Evolutionary conservation across 1,140 invertebrate genomes (phyloP), one percentile per base, ranked within the genome.

Genomic region (Rhyacophila brunnea): DNA sequence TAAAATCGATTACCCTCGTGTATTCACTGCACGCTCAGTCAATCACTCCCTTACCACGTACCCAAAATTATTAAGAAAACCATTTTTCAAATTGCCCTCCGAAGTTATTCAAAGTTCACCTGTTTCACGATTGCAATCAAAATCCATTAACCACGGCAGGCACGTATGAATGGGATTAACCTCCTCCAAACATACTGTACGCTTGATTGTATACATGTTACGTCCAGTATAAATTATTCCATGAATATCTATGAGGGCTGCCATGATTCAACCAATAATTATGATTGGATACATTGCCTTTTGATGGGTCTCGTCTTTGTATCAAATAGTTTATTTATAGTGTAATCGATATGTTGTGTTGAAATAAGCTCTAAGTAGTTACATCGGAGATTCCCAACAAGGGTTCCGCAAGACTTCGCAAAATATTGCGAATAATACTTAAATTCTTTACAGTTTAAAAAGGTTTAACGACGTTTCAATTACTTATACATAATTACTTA

Each of bases 191-290:
- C 28, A 15, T 2, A 4, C 47, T 34, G 14, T 35, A 19, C 23
- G 11, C 11, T 28, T 47, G 57, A 52, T 52, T 59, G 57, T 58
- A 36, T 40, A 40, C 48, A 49, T 45, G 32, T 19, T 13, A 40
- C 32, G 42, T 17, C 17, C 18, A 34, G 35, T 59, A 60, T 47
- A 58, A 64, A 58, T 58, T 60, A 64, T 64, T 64, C 53, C 62
- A 64, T 64, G 62, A 64, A 64, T 64, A 64, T 57, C 62, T 60
- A 60, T 60, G 62, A 64, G 62, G 62, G 51, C 60, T 50, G 15
- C 42, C 14, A 45, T 35, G 57, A 64, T 64, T 54, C 51, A 60
- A 60, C 62, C 57, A 57, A 64, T 64, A 64, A 64, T 64, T 64
- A 64, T 64, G 57, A 64, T 64, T 60, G 52, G 57, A 55, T 55